Base-by-base conservation (phyloP, 2,797 vertebrate genomes). In the Enteromius afrohamiltoni region DNA sequence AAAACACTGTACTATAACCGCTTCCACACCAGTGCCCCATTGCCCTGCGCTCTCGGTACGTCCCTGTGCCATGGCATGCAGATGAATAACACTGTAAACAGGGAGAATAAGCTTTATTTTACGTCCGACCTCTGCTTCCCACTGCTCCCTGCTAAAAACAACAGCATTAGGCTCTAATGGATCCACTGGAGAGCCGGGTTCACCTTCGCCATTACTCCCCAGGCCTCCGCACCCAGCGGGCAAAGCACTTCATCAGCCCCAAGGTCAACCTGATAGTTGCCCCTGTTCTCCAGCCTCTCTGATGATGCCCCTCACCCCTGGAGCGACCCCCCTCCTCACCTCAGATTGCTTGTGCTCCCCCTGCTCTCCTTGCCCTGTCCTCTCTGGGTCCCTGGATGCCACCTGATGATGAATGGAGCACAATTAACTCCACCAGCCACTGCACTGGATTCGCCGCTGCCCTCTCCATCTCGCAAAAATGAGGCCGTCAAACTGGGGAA, bases 401-500 rank as follows among this genome's bases (percentile, higher is more conserved):
- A 89, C 87, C 78, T 85, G 86, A 89, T 95, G 94, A 95, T 95
- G 93, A 93, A 95, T 95, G 92, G 93, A 91, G 88, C 89, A 84
- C 90, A 91, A 93, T 95, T 95, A 95, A 89, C 94, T 92, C 91
- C 91, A 93, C 93, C 93, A 92, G 93, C 91, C 87, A 87, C 87
- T 93, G 94, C 91, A 92, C 93, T 92, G 93, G 90, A 94, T 95
- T 92, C 91, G 84, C 88, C 83, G 86, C 89, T 79, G 73, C 80
- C 47, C 83, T 90, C 89, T 79, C 78, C 74, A 21, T 84, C 88
- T 87, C 86, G 69, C 16, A 83, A 86, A 87, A 88, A 90, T 83
- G 86, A 89, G 86, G 86, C 86, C 83, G 81, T 86, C 86, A 88
- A 62, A 82, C 69, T 79, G 49, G 53, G 74, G 76, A 80, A 73